A percentile compares a stretch with the other conserved stretches of the same genome.
phyloP scores from a whole-genome alignment of 2,888 invertebrate species.

The Meliscaeva auricollis region DNA sequence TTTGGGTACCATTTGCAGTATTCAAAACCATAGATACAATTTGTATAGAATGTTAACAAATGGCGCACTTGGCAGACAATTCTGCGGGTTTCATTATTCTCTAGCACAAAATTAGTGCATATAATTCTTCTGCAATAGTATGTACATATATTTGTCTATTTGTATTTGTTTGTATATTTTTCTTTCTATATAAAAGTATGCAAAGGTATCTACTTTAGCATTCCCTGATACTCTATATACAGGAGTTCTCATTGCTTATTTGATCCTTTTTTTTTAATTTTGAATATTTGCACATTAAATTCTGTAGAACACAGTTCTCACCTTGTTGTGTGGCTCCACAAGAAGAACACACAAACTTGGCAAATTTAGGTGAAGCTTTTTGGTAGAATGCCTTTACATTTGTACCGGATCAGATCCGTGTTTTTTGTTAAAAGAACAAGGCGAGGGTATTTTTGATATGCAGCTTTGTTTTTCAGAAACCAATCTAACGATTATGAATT shows the following conservation, averaged over 20 bases:
- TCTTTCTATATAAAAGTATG: background rate
- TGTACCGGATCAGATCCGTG: background rate
- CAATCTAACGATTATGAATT: too few species aligned
- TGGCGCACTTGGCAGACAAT: conserved; percentile 70
- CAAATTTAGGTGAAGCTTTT: background rate
- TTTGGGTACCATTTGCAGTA: conserved; percentile 18
- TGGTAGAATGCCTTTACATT: conserved; percentile 4
- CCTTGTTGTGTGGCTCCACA: conserved; percentile 65
- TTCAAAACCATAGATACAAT: conserved; percentile 14
- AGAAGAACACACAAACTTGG: background rate
- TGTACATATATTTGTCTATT: background rate
- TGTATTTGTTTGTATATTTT: background rate
- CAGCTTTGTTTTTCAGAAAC: too few species aligned
- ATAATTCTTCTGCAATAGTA: conserved; percentile 35
- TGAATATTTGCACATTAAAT: conserved; percentile 53
- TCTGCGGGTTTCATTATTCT: conserved; percentile 70
- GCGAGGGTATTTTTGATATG: background rate
- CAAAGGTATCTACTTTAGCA: background rate
- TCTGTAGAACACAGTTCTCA: conserved; percentile 66
- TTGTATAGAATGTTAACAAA: conserved; percentile 36
- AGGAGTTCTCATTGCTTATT: background rate
- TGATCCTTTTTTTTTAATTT: background rate
- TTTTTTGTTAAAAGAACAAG: background rate
- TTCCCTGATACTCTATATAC: background rate
- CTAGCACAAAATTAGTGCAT: conserved; percentile 64